These are phyloP conservation scores for Lepidotrigona ventralis DNA, from an alignment of 1,140 invertebrate species.

Conservation along the genomic window DNA sequence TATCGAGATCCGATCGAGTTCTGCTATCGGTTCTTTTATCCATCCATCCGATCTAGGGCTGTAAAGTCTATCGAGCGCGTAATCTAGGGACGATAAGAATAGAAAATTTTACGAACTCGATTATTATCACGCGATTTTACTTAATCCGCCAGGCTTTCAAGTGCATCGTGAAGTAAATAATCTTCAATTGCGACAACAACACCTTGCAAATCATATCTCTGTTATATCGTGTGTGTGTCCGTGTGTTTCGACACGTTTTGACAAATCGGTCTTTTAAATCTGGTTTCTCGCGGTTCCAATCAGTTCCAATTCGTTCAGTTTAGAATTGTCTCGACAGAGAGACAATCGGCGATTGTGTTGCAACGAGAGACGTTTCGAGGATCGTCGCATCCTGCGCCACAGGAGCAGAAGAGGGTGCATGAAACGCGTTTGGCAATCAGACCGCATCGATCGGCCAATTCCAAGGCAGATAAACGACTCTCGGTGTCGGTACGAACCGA, in stretches of 20 bases:
- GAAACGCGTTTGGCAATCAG: constrained; percentile 61
- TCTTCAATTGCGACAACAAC: too few species aligned
- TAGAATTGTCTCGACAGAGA: neutral
- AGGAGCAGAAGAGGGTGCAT: neutral
- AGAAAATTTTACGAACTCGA: neutral
- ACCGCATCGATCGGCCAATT: constrained; percentile 58
- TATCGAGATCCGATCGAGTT: neutral
- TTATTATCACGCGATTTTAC: neutral
- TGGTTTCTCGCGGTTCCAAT: neutral
- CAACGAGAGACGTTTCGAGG: neutral
- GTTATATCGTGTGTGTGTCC: too few species aligned
- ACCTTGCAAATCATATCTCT: too few species aligned
- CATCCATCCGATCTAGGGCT: neutral
- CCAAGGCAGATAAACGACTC: constrained; percentile 64
- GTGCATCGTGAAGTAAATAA: too few species aligned
- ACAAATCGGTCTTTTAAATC: neutral
- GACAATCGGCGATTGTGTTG: neutral
- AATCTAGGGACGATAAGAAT: neutral
- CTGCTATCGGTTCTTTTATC: neutral
- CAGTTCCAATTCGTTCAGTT: neutral
- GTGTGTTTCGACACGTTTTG: neutral
- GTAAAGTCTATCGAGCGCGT: neutral
- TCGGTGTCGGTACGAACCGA: constrained; percentile 68
- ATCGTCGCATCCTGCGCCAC: neutral
- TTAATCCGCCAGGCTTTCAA: too few species aligned